Conservation (phyloP, 1,140 invertebrate species). For the Apis cerana region DNA sequence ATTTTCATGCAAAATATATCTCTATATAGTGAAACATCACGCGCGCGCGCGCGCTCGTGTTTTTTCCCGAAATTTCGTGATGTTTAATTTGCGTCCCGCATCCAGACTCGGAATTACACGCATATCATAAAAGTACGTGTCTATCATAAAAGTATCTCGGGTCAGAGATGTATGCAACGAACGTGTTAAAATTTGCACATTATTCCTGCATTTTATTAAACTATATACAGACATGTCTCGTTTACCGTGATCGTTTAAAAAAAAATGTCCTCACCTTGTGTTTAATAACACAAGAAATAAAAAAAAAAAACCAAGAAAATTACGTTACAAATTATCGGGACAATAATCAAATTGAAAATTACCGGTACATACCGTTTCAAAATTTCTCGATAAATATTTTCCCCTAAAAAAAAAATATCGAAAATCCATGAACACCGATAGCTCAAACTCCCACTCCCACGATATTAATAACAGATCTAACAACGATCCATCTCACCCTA, state of each 20-base stretch:
- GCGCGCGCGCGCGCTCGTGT: no score
- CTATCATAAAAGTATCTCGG: not conserved
- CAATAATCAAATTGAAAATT: no score
- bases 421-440: not conserved
- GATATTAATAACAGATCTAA: not conserved
- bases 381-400: no score
- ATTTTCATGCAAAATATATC: not conserved
- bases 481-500: not conserved
- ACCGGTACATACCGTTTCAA: no score
- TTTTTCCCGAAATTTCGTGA: not conserved
- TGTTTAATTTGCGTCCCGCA: not conserved
- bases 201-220: not conserved
- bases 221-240: not conserved
- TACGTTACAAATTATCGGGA: no score
- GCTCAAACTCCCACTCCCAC: not conserved
- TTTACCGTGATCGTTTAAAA: not conserved
- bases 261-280: not conserved
- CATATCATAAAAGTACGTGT: not conserved
- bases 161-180: not conserved
- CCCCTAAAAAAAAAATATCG: not conserved
- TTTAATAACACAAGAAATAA: no score
- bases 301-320: no score
- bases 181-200: not conserved
- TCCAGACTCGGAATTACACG: not conserved
- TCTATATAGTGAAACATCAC: no score